A percentile compares a stretch with the other conserved stretches of the same genome.
phyloP scores from a whole-genome alignment of 2,113 vertebrate species.

The Procavia capensis region DNA sequence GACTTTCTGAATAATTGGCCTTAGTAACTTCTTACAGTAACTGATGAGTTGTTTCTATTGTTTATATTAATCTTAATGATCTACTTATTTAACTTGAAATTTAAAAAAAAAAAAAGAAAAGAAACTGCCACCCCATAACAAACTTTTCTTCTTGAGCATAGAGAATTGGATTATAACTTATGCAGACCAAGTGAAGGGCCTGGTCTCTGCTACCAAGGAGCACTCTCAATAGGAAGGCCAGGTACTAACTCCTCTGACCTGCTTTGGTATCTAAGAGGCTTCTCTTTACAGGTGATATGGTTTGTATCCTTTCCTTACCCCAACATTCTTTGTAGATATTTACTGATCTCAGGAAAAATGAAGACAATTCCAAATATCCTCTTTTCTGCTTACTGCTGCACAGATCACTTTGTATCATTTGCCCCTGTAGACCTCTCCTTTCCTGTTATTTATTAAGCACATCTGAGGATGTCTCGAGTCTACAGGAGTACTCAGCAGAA shows the following conservation, averaged over 20 bases:
- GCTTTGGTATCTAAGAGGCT: background rate
- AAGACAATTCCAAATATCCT: background rate
- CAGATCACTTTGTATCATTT: background rate
- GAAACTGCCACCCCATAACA: background rate
- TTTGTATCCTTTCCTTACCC: background rate
- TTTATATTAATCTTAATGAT: slow-evolving; percentile 28
- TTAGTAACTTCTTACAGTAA: slow-evolving; percentile 11
- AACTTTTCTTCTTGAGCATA: background rate
- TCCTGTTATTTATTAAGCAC: background rate
- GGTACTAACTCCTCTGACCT: background rate
- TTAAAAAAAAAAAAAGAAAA: background rate
- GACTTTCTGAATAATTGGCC: background rate
- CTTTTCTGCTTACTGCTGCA: background rate
- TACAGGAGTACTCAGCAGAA: background rate
- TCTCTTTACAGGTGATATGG: background rate
- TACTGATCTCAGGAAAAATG: background rate
- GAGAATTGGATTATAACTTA: slow-evolving; percentile 30
- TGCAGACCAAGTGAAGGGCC: background rate
- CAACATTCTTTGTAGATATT: background rate
- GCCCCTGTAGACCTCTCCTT: background rate
- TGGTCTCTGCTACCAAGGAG: background rate
- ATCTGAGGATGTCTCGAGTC: background rate
- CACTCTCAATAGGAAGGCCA: background rate
- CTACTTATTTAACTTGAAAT: background rate
- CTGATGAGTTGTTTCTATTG: background rate